Percentiles rank a stretch among this genome's conserved stretches.
phyloP scores from a whole-genome alignment of 2,113 vertebrate genomes.

The Neogobius melanostomus region DNA sequence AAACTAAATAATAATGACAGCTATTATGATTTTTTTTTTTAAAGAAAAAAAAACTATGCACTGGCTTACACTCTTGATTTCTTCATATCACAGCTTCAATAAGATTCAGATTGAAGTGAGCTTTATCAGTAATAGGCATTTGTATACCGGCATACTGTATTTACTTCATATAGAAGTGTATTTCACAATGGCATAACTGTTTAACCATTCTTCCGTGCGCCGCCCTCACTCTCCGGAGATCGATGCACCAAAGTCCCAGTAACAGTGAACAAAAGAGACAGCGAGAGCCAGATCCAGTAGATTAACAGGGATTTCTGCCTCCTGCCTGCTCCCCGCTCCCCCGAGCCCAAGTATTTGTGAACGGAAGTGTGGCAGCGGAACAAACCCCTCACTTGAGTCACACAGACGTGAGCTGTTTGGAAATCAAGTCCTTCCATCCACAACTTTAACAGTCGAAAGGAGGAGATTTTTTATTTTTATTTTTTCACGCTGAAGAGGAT shows the following conservation, averaged over 20 bases:
- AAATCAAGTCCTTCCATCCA: slow-evolving; percentile 74
- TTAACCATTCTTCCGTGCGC: background rate
- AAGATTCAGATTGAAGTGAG: no score
- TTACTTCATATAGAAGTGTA: slow-evolving; percentile 1
- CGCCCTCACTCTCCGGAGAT: slow-evolving; percentile 34
- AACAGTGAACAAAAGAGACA: slow-evolving; percentile 66
- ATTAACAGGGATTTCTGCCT: slow-evolving; percentile 73
- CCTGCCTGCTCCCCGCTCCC: slow-evolving; percentile 50
- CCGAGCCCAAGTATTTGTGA: slow-evolving; percentile 62
- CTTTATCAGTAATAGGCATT: no score
- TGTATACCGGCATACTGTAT: background rate
- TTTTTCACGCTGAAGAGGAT: background rate
- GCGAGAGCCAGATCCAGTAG: slow-evolving; percentile 68
- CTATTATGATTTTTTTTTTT: no score
- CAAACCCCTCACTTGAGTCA: slow-evolving; percentile 77
- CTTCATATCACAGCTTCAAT: no score
- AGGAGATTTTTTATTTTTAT: slow-evolving; percentile 7
- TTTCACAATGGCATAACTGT: background rate
- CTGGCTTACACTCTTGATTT: no score
- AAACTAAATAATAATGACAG: no score
- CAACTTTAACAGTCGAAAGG: slow-evolving; percentile 51
- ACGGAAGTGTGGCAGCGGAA: slow-evolving; percentile 78
- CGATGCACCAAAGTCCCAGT: slow-evolving; percentile 45
- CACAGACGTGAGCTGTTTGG: slow-evolving; percentile 73
- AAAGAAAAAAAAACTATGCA: no score